Evolutionary conservation across 1,140 invertebrate species (phyloP), one percentile per base, ranked within the genome.

Genomic region (Ceratitis capitata): DNA sequence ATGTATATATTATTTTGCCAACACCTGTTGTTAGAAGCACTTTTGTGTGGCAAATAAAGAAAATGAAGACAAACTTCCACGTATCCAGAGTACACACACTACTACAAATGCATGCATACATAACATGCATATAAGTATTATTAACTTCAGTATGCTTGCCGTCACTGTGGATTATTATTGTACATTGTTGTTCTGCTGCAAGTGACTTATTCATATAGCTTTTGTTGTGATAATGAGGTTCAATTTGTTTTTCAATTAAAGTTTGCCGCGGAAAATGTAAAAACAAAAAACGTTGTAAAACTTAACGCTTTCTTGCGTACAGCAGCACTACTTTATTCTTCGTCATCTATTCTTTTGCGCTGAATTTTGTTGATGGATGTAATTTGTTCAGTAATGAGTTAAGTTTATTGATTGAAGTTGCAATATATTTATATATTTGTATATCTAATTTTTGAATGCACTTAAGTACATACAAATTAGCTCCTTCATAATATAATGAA

Each of bases 221-320:
- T 61, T 61, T 69, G 61, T 19, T 53, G 4, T 39, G 61, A 14
- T 69, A 61, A 39, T 69, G 61, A 69, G 39, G 61, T 39, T 69
- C 29, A 69, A 69, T 69, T 69, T 69, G 61, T 32, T 69, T 69
- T 69, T 29, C 61, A 69, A 69, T 69, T 69, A 69, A 69, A 69
- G 61, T 69, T 69, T 35, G 61, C 14, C 29, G 61, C 6, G 61
- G 32, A 16, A n/a, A 19, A 39, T 26, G 56, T 58, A 58, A 47
- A 12, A 56, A n/a, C n/a, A 56, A 56, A 56, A 9, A 23, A 9
- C n/a, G 5, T 53, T 12, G n/a, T 4, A 3, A 53, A 56, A 69
- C 26, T 69, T 35, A 69, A 69, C 29, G 32, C 4, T 35, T 69
- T n/a, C 12, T n/a, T 19, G 39, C 39, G 39, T 56, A n/a, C 51